Evolutionary conservation across 2,888 invertebrate genomes (phyloP), one percentile per base, ranked within the genome.

Genomic region (Agrochola lota): DNA sequence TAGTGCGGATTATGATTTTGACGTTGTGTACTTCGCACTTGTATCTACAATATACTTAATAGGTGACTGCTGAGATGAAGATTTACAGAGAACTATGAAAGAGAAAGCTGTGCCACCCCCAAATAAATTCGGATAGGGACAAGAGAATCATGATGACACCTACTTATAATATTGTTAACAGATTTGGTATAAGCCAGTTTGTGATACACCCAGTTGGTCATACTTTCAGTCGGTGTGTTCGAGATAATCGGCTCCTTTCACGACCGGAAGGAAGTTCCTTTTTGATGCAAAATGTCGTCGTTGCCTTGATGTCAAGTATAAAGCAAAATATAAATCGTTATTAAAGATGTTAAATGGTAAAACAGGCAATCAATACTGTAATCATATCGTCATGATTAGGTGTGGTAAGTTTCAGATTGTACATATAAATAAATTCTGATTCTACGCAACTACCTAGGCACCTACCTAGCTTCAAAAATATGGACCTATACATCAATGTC

Each of bases 201-300:
- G 46, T 55, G 1, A 46, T 15, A 9, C 15, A 15, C 23, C n/a
- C 0, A n/a, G 35, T 73, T 73, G 72, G 0, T 26, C 23, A 57
- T 15, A 26, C 46, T 30, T 5, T 2, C 69, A 5, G 43, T 23
- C 83, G 30, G 72, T 81, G 60, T 72, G 81, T 78, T 35, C 60
- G 59, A 72, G n/a, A 85, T 89, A 89, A 90, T 90, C 88, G 85
- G 86, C 84, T 80, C 80, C 85, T 88, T 87, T 86, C 81, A 80
- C 80, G 77, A 78, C 74, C 78, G 85, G 86, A 86, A 87, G 81
- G 71, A 80, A 82, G 85, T 88, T 78, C 86, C 85, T 87, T 85
- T 68, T 89, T 88, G 85, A 89, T 82, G 85, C 74, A 83, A 84
- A 89, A 86, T 79, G 66, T 82, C 84, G 81, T 79, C 85, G 77